phyloP scores from a whole-genome alignment of 2,113 vertebrate genomes.

The Myodes glareolus region DNA sequence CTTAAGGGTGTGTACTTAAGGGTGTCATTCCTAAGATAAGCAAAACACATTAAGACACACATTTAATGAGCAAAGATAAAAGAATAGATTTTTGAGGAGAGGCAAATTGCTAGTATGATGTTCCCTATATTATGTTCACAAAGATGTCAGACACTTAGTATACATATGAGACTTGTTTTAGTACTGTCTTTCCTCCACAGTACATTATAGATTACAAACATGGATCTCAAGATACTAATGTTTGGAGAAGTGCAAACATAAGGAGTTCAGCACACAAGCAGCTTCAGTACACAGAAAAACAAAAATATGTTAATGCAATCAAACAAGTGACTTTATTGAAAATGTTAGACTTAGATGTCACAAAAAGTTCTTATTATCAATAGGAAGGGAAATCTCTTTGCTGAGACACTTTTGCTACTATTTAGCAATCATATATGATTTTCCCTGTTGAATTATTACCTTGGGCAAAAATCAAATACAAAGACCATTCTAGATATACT shows the following conservation, averaged over 20 bases:
- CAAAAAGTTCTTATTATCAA: not conserved
- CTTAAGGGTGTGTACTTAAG: not conserved
- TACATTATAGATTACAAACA: too few species aligned
- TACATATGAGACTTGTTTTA: not conserved
- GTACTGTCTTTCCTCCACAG: not conserved
- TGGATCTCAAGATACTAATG: too few species aligned
- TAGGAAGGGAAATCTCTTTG: not conserved
- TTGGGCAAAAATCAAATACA: not conserved
- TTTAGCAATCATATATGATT: not conserved
- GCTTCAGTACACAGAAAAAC: not conserved
- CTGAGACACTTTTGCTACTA: not conserved
- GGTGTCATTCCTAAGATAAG: not conserved
- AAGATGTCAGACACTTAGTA: slow-evolving; percentile 53
- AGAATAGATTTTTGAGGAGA: not conserved
- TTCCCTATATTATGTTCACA: slow-evolving; percentile 48
- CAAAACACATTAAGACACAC: not conserved
- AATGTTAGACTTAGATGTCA: not conserved
- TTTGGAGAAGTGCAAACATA: not conserved
- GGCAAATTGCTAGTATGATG: not conserved
- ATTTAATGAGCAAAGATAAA: not conserved
- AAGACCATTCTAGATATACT: not conserved
- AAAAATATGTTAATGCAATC: not conserved
- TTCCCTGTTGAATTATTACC: not conserved
- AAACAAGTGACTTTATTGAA: not conserved
- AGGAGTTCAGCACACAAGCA: not conserved